Percentiles rank a stretch among this genome's conserved stretches.
Evolutionary conservation across 2,797 vertebrate genomes (phyloP).

Genomic region (Sylvilagus floridanus): DNA sequence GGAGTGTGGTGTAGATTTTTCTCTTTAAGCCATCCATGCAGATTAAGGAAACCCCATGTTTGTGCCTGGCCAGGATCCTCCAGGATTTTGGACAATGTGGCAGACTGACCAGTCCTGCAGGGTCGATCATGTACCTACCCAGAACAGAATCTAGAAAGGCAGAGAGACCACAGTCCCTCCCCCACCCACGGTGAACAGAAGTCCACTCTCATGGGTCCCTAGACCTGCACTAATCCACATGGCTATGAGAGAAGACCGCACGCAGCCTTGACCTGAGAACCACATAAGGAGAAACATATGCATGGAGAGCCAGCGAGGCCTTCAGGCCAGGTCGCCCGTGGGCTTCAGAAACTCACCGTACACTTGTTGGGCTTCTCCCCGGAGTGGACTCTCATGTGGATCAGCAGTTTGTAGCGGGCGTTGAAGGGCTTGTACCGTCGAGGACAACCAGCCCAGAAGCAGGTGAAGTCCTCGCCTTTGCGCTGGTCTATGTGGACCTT

Average conservation of each 20-base stretch:
- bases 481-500: slow-evolving; percentile 97
- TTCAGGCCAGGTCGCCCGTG: not conserved
- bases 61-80: not conserved
- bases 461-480: slow-evolving; percentile 97
- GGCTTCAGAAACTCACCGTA: slow-evolving; percentile 90
- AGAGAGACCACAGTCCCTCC: not conserved
- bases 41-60: not conserved
- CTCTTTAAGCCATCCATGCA: not conserved
- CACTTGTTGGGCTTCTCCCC: slow-evolving; percentile 99
- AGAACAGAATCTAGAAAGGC: not conserved
- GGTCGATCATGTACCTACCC: not conserved
- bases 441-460: slow-evolving; percentile 97
- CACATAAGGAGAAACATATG: not conserved
- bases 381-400: slow-evolving; percentile 99
- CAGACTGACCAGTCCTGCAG: not conserved
- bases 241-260: too few species aligned
- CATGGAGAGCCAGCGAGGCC: not conserved
- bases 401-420: slow-evolving; percentile 98
- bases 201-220: not conserved
- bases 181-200: not conserved
- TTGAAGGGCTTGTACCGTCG: slow-evolving; percentile 97
- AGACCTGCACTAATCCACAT: not conserved
- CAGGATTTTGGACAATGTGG: not conserved
- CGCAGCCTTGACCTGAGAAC: too few species aligned
- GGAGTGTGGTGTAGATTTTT: not conserved